Base-by-base conservation (phyloP, 1,140 invertebrate species). In the Mactra quadrangularis region DNA sequence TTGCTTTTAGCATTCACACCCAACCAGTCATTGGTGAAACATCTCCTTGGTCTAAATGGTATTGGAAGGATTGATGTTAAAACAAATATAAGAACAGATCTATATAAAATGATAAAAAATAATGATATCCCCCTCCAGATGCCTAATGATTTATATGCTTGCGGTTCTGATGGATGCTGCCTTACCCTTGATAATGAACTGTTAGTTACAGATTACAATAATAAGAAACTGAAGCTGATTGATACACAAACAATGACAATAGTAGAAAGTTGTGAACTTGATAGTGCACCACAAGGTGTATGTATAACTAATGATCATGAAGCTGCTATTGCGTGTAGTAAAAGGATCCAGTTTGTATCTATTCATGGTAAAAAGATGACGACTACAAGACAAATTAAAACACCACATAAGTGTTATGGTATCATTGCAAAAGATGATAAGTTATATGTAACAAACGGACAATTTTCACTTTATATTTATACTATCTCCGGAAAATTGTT, bases 291-390 rank as follows among this genome's bases (percentile, higher is more conserved):
- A 27, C 25, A n/a, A 17, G 53, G 27, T 19, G 53, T 74, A 13
- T 74, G 71, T 59, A n/a, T 9, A 38, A 55, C 35, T 22, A 35
- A 53, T 41, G 22, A 59, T 17, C 15, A 41, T 3, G 71, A 74
- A 74, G 71, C 35, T n/a, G 71, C 53, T 35, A 35, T 74, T 3
- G 19, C 25, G 4, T 38, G 31, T 29, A 17, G 13, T 7, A 41
- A 59, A 25, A 41, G 1, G 11, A 59, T 74, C 22, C 71, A 74
- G 35, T 74, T 74, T 59, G 31, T 74, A 3, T 38, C 71, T 22
- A 7, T 74, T 4, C 31, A 29, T 0, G 15, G 15, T 15, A 74
- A 13, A 0, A 41, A 27, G 27, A 57, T 74, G 52, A 9, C 53
- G 4, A 2, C n/a, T 19, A 74, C 52, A 22, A 13, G 53, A 3